phyloP scores from a whole-genome alignment of 2,113 vertebrate species.

The Circaetus cinerascens region DNA sequence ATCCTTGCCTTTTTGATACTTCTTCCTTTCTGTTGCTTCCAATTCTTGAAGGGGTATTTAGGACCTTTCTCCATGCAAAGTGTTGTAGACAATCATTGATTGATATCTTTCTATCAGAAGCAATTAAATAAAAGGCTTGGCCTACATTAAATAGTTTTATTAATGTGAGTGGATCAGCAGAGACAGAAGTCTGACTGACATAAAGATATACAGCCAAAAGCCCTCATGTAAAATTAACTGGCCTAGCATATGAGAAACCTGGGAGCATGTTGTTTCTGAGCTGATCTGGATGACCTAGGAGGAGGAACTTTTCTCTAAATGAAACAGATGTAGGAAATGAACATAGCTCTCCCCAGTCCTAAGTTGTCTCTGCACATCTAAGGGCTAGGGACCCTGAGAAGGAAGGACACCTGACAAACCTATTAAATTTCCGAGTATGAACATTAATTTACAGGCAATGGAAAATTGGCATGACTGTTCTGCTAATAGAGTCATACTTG shows the following conservation, averaged over 20 bases:
- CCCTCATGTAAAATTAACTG: not conserved
- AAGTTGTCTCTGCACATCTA: no score
- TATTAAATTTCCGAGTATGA: not conserved
- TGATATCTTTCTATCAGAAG: not conserved
- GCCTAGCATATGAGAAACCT: not conserved
- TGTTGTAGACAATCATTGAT: not conserved
- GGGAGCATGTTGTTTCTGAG: not conserved
- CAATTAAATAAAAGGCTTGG: not conserved
- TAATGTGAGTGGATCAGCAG: not conserved
- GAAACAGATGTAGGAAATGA: not conserved
- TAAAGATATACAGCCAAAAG: not conserved
- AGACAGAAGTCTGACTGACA: not conserved
- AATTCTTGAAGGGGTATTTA: not conserved
- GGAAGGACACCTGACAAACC: not conserved
- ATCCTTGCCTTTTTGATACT: not conserved
- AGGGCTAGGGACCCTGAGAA: not conserved
- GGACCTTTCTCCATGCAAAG: not conserved
- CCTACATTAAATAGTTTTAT: not conserved
- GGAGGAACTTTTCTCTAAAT: not conserved
- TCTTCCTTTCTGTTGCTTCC: not conserved
- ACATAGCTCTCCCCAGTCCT: not conserved
- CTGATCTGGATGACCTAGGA: not conserved
- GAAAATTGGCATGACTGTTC: not conserved
- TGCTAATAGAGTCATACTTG: not conserved
- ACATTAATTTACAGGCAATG: not conserved